Conservation (phyloP, 2,113 vertebrate species). For the Camelus dromedarius region DNA sequence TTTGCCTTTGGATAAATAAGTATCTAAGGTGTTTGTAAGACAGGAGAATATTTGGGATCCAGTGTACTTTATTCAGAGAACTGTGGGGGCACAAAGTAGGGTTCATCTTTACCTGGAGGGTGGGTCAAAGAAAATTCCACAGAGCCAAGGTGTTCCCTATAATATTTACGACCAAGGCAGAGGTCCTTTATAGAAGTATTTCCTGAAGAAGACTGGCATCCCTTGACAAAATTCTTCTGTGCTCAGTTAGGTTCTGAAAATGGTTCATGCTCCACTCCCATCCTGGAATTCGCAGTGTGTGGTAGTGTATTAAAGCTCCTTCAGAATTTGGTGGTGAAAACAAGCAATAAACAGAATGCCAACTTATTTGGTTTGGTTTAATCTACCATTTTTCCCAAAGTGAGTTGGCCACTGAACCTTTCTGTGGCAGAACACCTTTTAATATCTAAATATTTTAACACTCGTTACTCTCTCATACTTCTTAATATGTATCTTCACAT, state of each 20-base stretch:
- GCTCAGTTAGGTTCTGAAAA: constrained; percentile 13
- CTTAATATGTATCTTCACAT: not conserved
- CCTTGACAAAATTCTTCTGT: not conserved
- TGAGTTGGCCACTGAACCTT: not conserved
- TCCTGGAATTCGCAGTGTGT: not conserved
- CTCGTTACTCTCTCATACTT: not conserved
- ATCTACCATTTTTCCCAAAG: constrained; percentile 11
- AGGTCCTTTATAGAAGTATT: not conserved
- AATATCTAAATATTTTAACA: not conserved
- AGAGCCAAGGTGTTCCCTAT: constrained; percentile 44
- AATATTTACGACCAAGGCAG: not conserved
- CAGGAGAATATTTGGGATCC: not conserved
- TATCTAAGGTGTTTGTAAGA: not conserved
- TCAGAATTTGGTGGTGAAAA: not conserved
- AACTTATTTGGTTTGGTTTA: not conserved
- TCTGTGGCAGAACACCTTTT: not conserved
- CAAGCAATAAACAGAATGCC: not conserved
- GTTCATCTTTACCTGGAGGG: not conserved
- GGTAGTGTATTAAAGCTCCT: not conserved
- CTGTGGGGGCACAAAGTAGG: not conserved
- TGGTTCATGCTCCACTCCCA: not conserved
- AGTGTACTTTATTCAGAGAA: not conserved
- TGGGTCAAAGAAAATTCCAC: constrained; percentile 6
- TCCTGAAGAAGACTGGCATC: not conserved
- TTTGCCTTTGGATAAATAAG: not conserved